phyloP scores from a whole-genome alignment of 2,113 vertebrate species.

The Rhinolophus sinicus region DNA sequence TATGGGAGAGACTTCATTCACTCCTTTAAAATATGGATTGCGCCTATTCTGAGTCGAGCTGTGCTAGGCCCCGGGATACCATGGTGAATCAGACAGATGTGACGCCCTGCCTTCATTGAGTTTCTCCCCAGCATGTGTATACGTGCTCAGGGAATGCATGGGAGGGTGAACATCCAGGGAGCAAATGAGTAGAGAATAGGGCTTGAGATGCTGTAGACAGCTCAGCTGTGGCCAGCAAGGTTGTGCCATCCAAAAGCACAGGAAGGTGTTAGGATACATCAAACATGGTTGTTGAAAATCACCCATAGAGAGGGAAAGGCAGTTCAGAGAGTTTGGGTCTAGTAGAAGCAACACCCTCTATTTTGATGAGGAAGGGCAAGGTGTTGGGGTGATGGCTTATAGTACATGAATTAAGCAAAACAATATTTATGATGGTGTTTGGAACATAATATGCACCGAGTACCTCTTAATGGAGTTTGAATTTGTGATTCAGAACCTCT shows the following conservation, averaged over 20 bases:
- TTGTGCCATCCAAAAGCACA: neutral
- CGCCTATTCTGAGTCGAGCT: neutral
- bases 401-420: neutral
- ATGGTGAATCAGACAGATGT: neutral
- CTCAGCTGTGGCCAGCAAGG: neutral
- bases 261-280: neutral
- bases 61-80: neutral
- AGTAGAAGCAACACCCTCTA: neutral
- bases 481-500: neutral
- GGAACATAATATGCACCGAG: neutral
- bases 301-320: neutral
- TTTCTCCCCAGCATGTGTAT: neutral
- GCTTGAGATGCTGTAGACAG: neutral
- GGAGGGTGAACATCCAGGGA: neutral
- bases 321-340: neutral
- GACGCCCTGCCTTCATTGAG: too few species aligned
- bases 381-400: neutral
- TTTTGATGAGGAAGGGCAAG: neutral
- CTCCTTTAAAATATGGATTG: neutral
- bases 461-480: neutral
- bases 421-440: neutral
- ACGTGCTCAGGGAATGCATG: neutral
- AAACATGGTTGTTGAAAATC: neutral
- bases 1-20: neutral
- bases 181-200: neutral